These are phyloP conservation scores for Catharus bicknelli DNA, from an alignment of 2,113 vertebrate species.

Conservation along the genomic window DNA sequence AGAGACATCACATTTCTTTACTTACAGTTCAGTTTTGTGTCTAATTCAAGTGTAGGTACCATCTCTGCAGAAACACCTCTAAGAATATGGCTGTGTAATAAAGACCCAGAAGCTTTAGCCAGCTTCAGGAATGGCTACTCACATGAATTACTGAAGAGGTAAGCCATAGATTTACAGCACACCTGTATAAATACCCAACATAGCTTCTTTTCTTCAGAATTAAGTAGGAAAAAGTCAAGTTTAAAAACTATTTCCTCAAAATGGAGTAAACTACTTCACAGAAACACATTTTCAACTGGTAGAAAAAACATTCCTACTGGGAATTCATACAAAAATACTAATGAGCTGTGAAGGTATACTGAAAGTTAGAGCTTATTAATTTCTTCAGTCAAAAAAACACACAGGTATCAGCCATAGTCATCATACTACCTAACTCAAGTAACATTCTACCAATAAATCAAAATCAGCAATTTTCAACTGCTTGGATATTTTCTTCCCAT, in stretches of 20 bases:
- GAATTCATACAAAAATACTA: conserved; percentile 11
- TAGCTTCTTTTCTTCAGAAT: not conserved
- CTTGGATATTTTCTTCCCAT: not conserved
- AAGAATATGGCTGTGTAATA: not conserved
- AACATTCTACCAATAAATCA: not conserved
- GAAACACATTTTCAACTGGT: not conserved
- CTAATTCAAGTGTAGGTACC: not conserved
- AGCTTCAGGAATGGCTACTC: not conserved
- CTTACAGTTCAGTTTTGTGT: not conserved
- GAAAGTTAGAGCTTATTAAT: conserved; percentile 25
- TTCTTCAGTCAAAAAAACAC: conserved; percentile 18
- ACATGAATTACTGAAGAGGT: not conserved
- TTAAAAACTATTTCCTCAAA: not conserved
- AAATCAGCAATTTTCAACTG: not conserved
- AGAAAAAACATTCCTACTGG: not conserved
- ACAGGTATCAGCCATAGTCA: not conserved
- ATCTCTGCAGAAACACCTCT: not conserved
- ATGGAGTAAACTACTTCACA: not conserved
- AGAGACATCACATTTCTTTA: not conserved
- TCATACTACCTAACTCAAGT: not conserved
- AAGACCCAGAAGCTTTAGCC: not conserved
- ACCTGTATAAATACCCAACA: not conserved
- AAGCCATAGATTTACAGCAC: not conserved
- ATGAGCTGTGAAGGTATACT: not conserved
- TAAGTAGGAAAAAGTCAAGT: not conserved